These are phyloP conservation scores for Julus scanicus DNA, from an alignment of 2,888 invertebrate species.

Conservation along the genomic window DNA sequence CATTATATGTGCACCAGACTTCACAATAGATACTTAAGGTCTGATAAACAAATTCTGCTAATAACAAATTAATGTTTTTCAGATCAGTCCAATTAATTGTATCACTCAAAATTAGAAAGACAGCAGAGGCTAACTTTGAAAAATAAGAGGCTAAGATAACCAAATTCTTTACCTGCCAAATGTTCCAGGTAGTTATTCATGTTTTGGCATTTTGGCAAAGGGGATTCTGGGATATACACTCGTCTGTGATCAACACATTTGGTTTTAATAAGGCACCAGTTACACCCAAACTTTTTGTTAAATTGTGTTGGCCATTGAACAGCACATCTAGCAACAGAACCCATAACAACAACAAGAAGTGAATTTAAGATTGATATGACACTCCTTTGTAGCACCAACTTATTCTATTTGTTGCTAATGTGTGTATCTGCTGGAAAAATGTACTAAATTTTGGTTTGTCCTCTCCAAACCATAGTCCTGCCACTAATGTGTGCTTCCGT, in stretches of 20 bases:
- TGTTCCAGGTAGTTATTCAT: background rate
- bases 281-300: background rate
- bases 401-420: no score
- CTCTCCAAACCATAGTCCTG: no score
- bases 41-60: background rate
- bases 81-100: no score
- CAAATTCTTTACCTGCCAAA: background rate
- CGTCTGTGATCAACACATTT: background rate
- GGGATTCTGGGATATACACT: slow-evolving; percentile 4
- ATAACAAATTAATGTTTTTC: background rate
- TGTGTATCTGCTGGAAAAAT: no score
- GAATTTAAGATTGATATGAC: background rate
- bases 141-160: background rate
- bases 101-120: background rate
- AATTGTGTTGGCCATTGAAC: background rate
- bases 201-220: background rate
- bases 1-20: slow-evolving; percentile 40
- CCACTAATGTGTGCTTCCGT: no score
- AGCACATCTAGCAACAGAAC: slow-evolving; percentile 19
- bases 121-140: background rate
- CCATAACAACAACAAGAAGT: background rate
- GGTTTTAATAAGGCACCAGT: background rate
- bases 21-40: background rate
- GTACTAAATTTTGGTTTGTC: no score
- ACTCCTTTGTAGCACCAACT: background rate